Evolutionary conservation across 2,113 vertebrate species (phyloP).

Genomic region (Ctenomys sociabilis): DNA sequence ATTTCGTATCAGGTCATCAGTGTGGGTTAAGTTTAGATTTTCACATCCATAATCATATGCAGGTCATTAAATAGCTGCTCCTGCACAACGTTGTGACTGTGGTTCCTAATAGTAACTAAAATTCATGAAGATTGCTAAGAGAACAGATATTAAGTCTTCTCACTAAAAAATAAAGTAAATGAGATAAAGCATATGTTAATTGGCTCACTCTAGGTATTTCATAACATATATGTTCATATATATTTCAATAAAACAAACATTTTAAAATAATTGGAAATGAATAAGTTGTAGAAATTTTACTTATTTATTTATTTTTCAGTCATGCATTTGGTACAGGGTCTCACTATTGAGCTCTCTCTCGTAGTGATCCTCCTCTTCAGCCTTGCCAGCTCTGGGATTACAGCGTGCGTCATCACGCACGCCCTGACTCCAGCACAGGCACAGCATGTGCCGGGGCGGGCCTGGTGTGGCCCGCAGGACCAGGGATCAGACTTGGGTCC

Average conservation of each 20-base stretch:
- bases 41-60: no score
- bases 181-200: background rate
- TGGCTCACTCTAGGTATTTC: background rate
- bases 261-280: background rate
- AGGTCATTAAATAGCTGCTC: background rate
- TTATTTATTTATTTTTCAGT: no score
- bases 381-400: no score
- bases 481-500: no score
- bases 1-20: background rate
- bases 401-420: no score
- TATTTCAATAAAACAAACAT: background rate
- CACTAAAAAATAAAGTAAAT: background rate
- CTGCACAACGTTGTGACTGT: background rate
- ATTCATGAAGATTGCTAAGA: background rate
- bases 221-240: background rate
- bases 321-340: no score
- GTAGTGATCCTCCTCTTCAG: no score
- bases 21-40: background rate
- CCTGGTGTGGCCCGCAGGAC: no score
- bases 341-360: no score
- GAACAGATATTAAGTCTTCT: background rate
- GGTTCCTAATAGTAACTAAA: background rate
- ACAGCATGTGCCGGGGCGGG: no score
- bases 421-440: no score
- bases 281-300: background rate